These are phyloP conservation scores for Drosophila mettleri DNA, from an alignment of 2,888 invertebrate species.

Conservation along the genomic window DNA sequence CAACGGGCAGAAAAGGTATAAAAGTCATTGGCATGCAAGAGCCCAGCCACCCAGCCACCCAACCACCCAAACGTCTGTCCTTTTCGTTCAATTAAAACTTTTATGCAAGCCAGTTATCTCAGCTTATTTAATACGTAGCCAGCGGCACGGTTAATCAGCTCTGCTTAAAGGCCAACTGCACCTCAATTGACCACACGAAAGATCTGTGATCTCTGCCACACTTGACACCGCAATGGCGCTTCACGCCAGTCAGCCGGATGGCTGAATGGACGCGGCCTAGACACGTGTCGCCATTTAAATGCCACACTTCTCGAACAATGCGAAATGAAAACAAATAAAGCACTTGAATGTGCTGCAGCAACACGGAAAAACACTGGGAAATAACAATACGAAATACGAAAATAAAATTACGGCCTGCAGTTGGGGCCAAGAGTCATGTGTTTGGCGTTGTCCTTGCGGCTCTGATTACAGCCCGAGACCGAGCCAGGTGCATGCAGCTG, in stretches of 20 bases:
- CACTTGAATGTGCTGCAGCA: constrained; percentile 45
- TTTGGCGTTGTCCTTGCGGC: constrained; percentile 27
- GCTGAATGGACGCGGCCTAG: constrained; percentile 7
- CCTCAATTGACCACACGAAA: constrained; percentile 23
- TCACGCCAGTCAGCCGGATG: constrained; percentile 9
- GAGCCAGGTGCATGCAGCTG: not conserved
- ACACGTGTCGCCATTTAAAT: constrained; percentile 58
- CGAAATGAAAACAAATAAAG: constrained; percentile 47
- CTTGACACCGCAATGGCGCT: constrained; percentile 28
- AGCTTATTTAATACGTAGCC: constrained; percentile 55
- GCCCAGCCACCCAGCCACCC: not conserved
- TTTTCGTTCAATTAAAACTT: constrained; percentile 70
- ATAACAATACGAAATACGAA: constrained; percentile 15
- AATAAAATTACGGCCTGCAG: constrained; percentile 33
- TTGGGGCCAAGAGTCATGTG: constrained; percentile 27
- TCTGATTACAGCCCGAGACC: not conserved
- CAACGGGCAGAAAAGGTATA: constrained; percentile 60
- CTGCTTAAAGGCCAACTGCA: constrained; percentile 28
- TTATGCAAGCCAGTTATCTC: constrained; percentile 58
- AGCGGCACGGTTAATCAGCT: constrained; percentile 52
- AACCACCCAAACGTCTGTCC: no score
- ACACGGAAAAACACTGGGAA: constrained; percentile 8
- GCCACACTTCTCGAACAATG: constrained; percentile 28
- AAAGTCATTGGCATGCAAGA: constrained; percentile 57
- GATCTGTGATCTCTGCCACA: constrained; percentile 18